phyloP scores from a whole-genome alignment of 2,113 vertebrate species.

The Paedocypris sp. region DNA sequence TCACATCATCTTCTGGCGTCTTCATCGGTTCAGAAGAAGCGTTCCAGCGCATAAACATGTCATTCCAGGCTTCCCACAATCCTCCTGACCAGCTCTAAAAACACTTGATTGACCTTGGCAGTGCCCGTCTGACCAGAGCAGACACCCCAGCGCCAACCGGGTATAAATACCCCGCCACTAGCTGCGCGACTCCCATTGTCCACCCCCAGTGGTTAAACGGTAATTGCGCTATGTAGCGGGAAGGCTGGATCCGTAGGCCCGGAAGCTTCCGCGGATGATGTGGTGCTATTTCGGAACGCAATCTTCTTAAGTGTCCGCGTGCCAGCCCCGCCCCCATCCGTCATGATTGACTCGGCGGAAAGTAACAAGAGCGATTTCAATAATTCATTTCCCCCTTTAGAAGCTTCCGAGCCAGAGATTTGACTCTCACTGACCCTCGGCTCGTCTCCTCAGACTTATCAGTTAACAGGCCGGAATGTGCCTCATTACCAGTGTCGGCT shows the following conservation, averaged over 20 bases:
- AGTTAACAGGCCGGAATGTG: conserved; percentile 7
- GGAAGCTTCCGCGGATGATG: no score
- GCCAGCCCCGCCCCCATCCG: conserved; percentile 27
- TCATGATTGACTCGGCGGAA: conserved; percentile 47
- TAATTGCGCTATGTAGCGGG: no score
- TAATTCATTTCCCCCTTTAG: conserved; percentile 75
- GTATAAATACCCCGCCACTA: conserved; percentile 14
- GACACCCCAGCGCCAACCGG: conserved; percentile 2
- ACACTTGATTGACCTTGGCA: background rate
- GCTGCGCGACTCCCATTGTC: background rate
- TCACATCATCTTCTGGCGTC: no score
- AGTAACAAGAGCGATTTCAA: conserved; percentile 59
- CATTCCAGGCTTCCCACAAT: conserved; percentile 20
- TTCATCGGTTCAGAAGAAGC: no score
- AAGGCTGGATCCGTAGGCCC: no score
- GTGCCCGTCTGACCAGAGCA: conserved; percentile 14
- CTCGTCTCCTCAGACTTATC: conserved; percentile 19
- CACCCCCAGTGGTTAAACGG: background rate
- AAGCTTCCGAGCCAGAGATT: conserved; percentile 60
- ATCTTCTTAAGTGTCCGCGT: conserved; percentile 30
- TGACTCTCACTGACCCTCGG: conserved; percentile 54
- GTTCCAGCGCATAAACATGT: no score
- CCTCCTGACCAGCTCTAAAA: background rate
- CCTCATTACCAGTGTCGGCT: conserved; percentile 14
- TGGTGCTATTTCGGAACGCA: conserved; percentile 24